Evolutionary conservation across 2,797 vertebrate species (phyloP).

Genomic region (Cynodonichthys magdalenae): DNA sequence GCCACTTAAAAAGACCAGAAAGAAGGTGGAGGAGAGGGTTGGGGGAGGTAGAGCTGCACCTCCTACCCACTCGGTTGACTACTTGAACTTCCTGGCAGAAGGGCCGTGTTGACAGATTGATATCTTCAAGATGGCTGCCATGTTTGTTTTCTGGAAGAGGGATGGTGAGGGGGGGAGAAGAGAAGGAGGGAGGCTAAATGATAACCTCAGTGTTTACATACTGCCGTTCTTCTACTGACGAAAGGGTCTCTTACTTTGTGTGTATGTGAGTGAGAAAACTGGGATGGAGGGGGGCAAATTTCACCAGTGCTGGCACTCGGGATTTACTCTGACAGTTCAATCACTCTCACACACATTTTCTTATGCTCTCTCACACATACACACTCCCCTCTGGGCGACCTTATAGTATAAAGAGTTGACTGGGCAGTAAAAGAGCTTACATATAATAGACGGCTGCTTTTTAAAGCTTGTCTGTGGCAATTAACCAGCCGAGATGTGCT

Average conservation of each 20-base stretch:
- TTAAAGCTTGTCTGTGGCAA: conserved; percentile 53
- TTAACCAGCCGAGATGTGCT: conserved; percentile 65
- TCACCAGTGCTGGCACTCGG: conserved; percentile 42
- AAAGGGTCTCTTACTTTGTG: conserved; percentile 53
- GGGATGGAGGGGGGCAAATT: conserved; percentile 34
- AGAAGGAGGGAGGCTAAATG: conserved; percentile 59
- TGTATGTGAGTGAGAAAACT: conserved; percentile 3
- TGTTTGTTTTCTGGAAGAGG: conserved; percentile 88
- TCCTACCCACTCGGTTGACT: conserved; percentile 78
- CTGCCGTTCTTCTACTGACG: conserved; percentile 63
- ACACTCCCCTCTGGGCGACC: conserved; percentile 54
- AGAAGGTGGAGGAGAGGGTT: conserved; percentile 39
- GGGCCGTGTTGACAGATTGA: conserved; percentile 89
- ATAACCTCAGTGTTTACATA: conserved; percentile 87
- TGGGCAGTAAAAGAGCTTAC: conserved; percentile 61
- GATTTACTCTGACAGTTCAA: conserved; percentile 58
- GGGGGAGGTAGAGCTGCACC: conserved; percentile 58
- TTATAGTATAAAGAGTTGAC: conserved; percentile 55
- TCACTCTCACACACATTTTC: conserved; percentile 32
- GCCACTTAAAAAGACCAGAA: conserved; percentile 67
- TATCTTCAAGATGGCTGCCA: conserved; percentile 86
- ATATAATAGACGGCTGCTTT: conserved; percentile 56
- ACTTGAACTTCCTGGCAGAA: conserved; percentile 92
- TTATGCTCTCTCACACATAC: conserved; percentile 24
- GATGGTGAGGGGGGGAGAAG: conserved; percentile 45